Evolutionary conservation across 2,888 invertebrate species (phyloP).

Genomic region (Drosophila mimica): DNA sequence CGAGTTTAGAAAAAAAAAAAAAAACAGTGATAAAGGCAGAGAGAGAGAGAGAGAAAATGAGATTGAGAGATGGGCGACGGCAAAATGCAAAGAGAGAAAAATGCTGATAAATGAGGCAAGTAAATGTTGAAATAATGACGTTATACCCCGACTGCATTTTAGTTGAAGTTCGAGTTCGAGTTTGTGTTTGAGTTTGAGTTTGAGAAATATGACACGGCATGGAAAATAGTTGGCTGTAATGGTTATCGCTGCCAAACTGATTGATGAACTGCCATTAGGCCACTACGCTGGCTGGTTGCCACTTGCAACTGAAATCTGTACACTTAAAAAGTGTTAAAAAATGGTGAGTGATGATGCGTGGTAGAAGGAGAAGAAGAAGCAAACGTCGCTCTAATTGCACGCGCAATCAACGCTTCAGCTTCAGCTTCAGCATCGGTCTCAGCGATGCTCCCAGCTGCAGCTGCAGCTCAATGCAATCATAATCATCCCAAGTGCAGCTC

Average conservation of each 20-base stretch:
- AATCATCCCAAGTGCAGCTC: slow-evolving; percentile 49
- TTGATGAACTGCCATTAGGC: slow-evolving; percentile 76
- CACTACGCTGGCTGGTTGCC: slow-evolving; percentile 43
- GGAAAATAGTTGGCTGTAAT: slow-evolving; percentile 64
- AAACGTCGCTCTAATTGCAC: slow-evolving; percentile 70
- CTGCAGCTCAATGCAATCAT: slow-evolving; percentile 45
- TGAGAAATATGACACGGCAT: slow-evolving; percentile 64
- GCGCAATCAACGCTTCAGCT: slow-evolving; percentile 67
- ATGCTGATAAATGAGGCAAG: slow-evolving; percentile 76
- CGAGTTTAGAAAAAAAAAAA: slow-evolving; percentile 28
- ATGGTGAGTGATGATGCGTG: slow-evolving; percentile 76
- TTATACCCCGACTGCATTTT: slow-evolving; percentile 41
- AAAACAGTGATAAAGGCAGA: slow-evolving; percentile 13
- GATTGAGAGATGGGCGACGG: slow-evolving; percentile 30
- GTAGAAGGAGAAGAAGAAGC: slow-evolving; percentile 14
- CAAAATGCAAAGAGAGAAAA: slow-evolving; percentile 59
- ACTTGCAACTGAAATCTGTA: slow-evolving; percentile 42
- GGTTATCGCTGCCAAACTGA: slow-evolving; percentile 70
- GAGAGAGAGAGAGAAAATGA: background rate
- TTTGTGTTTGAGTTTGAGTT: slow-evolving; percentile 3
- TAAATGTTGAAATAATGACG: slow-evolving; percentile 78
- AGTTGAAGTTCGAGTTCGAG: slow-evolving; percentile 38
- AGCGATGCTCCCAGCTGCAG: slow-evolving; percentile 13
- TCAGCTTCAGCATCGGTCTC: slow-evolving; percentile 7
- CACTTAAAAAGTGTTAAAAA: slow-evolving; percentile 73